A percentile compares a stretch with the other conserved stretches of the same genome.
Conservation (phyloP, 2,797 vertebrate genomes). For the Anabas testudineus region DNA sequence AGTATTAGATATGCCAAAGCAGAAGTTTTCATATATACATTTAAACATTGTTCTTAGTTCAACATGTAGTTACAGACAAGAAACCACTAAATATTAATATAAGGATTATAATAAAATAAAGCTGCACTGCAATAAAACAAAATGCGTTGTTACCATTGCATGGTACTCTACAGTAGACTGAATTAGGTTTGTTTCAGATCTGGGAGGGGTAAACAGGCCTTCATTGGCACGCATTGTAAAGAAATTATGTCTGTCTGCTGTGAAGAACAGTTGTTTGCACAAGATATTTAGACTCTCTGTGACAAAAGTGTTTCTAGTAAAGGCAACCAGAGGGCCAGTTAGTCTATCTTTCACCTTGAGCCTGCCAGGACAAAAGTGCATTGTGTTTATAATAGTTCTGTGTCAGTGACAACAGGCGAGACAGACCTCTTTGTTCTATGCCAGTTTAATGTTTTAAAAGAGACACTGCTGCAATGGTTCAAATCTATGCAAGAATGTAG, state of each 20-base stretch:
- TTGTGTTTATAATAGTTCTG: constrained; percentile 55
- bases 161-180: constrained; percentile 22
- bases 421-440: constrained; percentile 18
- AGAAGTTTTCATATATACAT: background rate
- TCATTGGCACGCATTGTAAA: constrained; percentile 42
- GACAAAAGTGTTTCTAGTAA: constrained; percentile 65
- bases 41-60: too few relatives aligned
- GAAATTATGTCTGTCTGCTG: constrained; percentile 65
- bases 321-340: constrained; percentile 46
- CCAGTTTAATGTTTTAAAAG: background rate
- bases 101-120: too few relatives aligned
- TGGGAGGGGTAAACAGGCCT: constrained; percentile 66
- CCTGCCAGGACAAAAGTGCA: constrained; percentile 44
- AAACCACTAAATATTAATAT: background rate
- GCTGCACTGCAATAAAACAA: background rate
- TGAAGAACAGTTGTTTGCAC: constrained; percentile 56
- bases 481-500: background rate
- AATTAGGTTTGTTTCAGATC: constrained; percentile 58
- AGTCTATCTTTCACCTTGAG: constrained; percentile 69
- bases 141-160: constrained; percentile 27
- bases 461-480: background rate
- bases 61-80: too few relatives aligned
- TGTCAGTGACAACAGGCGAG: constrained; percentile 49
- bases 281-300: constrained; percentile 58
- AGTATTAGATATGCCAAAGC: background rate